Percentiles rank a stretch among this genome's conserved stretches.
phyloP scores from a whole-genome alignment of 2,113 vertebrate species.

The Tetrao urogallus region DNA sequence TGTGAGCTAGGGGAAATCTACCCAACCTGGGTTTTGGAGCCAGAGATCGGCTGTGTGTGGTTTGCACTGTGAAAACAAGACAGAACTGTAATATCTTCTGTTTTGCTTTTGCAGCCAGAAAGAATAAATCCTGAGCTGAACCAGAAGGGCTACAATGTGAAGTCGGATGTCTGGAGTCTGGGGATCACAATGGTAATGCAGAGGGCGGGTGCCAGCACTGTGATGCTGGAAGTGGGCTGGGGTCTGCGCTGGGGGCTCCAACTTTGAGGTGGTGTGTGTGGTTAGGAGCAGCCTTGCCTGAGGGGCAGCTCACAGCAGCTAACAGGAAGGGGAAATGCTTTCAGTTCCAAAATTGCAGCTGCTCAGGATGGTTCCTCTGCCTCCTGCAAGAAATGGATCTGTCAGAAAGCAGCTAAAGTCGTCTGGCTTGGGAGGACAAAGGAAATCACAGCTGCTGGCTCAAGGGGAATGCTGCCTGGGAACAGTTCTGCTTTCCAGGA shows the following conservation, averaged over 20 bases:
- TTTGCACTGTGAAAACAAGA: neutral
- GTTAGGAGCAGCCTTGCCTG: constrained; percentile 17
- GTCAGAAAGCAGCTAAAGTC: constrained; percentile 40
- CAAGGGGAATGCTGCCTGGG: neutral
- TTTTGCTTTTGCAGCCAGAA: constrained; percentile 74
- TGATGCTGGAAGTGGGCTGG: neutral
- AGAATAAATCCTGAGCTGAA: constrained; percentile 85
- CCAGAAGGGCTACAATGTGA: constrained; percentile 86
- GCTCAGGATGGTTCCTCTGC: constrained; percentile 35
- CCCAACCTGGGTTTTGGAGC: neutral
- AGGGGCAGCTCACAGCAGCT: neutral
- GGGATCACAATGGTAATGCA: constrained; percentile 83
- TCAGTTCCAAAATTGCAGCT: constrained; percentile 33
- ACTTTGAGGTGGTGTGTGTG: neutral
- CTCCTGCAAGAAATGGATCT: constrained; percentile 29
- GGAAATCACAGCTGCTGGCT: constrained; percentile 56
- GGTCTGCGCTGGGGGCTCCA: neutral
- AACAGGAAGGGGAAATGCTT: constrained; percentile 65
- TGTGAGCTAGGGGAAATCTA: neutral
- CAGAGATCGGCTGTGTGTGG: neutral
- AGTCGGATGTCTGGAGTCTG: constrained; percentile 84
- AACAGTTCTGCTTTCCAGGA: neutral
- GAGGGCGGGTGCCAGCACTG: neutral
- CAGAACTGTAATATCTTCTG: neutral
- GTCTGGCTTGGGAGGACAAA: neutral